phyloP scores from a whole-genome alignment of 1,140 invertebrate genomes.

The Trigoniulus corallinus region DNA sequence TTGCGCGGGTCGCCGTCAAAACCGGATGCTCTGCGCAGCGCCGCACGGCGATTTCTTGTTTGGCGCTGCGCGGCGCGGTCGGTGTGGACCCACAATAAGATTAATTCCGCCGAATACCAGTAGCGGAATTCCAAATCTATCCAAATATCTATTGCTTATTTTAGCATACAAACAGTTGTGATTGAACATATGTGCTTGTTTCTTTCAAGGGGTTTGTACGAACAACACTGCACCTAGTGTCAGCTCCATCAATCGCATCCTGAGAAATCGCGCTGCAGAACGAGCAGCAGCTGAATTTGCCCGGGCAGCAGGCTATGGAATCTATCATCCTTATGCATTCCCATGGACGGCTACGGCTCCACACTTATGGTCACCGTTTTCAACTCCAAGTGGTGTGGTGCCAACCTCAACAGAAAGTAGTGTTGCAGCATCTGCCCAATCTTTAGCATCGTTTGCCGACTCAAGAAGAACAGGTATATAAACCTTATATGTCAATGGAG shows the following conservation, averaged over 20 bases:
- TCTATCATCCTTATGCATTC: slow-evolving; percentile 38
- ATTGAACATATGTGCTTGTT: slow-evolving; percentile 3
- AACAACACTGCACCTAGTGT: slow-evolving; percentile 73
- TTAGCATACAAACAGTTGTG: background rate
- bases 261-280: slow-evolving; percentile 72
- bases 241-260: slow-evolving; percentile 79
- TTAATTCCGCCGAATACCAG: too few relatives aligned
- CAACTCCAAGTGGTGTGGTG: slow-evolving; percentile 20
- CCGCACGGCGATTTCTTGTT: too few relatives aligned
- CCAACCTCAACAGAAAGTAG: slow-evolving; percentile 27
- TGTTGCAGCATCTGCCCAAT: slow-evolving; percentile 19
- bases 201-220: slow-evolving; percentile 59
- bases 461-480: too few relatives aligned
- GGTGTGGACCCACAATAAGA: too few relatives aligned
- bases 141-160: too few relatives aligned
- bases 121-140: too few relatives aligned
- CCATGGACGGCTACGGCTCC: slow-evolving; percentile 18
- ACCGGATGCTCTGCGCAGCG: too few relatives aligned
- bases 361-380: slow-evolving; percentile 24
- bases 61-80: too few relatives aligned
- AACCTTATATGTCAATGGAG: too few relatives aligned
- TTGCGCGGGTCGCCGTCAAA: too few relatives aligned
- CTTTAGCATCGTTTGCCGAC: slow-evolving; percentile 1
- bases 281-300: slow-evolving; percentile 85
- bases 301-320: slow-evolving; percentile 68